Percentiles rank a stretch among this genome's conserved stretches.
phyloP scores from a whole-genome alignment of 2,888 invertebrate species.

The Lepidocyrtinus sp. region DNA sequence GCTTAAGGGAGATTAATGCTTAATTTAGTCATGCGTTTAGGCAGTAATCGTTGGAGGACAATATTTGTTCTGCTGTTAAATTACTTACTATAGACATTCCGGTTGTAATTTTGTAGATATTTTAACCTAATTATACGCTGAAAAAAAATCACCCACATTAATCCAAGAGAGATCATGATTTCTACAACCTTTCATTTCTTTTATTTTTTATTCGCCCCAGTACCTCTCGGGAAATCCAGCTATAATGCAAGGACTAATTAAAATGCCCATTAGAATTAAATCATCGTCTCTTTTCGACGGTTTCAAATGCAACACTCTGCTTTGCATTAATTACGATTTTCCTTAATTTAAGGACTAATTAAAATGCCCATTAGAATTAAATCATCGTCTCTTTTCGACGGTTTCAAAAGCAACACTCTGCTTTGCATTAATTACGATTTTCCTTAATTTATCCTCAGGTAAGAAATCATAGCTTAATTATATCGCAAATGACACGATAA shows the following conservation, averaged over 20 bases:
- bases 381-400: no score
- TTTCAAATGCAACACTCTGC: background rate
- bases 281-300: no score
- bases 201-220: no score
- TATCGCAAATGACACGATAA: background rate
- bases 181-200: no score
- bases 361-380: no score
- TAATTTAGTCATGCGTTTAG: background rate
- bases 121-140: background rate
- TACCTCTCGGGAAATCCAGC: no score
- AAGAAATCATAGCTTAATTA: background rate
- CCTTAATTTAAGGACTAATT: no score
- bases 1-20: background rate
- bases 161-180: no score
- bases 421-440: background rate
- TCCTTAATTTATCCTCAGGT: background rate
- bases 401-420: background rate
- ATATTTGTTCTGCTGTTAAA: background rate
- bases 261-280: no score
- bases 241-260: no score
- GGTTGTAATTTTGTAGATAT: background rate
- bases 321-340: background rate
- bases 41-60: constrained; percentile 4
- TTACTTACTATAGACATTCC: background rate
- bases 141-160: no score